Conservation (phyloP, 2,113 vertebrate species). For the Centropus bengalensis region DNA sequence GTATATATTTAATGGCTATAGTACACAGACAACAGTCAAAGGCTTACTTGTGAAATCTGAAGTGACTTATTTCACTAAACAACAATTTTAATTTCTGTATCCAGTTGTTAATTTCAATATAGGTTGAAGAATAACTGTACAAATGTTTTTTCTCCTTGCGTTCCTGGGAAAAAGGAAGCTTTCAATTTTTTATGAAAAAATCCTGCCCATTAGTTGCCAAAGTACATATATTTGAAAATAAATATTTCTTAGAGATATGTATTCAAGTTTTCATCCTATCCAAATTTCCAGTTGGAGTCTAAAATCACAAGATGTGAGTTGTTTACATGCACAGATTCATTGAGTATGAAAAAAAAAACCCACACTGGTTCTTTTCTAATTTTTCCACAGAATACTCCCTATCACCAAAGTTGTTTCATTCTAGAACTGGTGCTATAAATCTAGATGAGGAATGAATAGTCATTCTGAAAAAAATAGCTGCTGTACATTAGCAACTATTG, state of each 20-base stretch:
- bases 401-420: background rate
- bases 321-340: background rate
- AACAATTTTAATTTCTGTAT: background rate
- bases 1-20: background rate
- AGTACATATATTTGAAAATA: background rate
- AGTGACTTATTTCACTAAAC: background rate
- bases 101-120: background rate
- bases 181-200: background rate
- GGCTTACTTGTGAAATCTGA: background rate
- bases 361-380: background rate
- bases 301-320: rapidly evolving
- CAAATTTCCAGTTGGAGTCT: background rate
- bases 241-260: background rate
- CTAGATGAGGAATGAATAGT: background rate
- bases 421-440: background rate
- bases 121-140: background rate
- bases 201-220: background rate
- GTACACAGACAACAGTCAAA: background rate
- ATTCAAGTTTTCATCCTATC: background rate
- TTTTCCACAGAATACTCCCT: background rate
- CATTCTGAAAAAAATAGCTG: background rate
- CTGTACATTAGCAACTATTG: background rate
- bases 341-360: too few species aligned
- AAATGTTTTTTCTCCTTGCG: background rate
- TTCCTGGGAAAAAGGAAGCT: background rate